These are phyloP conservation scores for Pangasianodon hypophthalmus DNA, from an alignment of 2,113 vertebrate genomes.

Conservation along the genomic window DNA sequence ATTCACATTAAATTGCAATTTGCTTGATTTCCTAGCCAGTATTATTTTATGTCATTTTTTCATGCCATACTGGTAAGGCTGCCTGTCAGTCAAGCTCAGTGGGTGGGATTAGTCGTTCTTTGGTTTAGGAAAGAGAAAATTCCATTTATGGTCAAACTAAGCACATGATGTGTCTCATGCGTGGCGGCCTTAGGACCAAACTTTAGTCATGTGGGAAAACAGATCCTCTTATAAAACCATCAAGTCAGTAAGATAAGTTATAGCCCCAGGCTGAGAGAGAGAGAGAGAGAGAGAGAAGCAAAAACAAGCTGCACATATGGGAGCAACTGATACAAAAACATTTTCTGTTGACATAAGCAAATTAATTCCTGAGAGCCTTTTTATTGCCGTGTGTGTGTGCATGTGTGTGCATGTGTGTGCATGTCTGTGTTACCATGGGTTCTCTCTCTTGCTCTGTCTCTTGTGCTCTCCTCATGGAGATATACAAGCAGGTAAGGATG, in stretches of 20 bases:
- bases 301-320: background rate
- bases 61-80: no score
- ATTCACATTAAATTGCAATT: background rate
- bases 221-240: background rate
- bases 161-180: background rate
- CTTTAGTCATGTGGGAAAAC: background rate
- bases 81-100: background rate
- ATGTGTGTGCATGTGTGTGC: background rate
- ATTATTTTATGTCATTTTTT: background rate
- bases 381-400: background rate
- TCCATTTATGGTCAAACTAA: background rate
- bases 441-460: background rate
- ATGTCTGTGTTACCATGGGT: slow-evolving; percentile 6
- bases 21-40: background rate
- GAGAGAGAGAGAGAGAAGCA: background rate
- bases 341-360: background rate
- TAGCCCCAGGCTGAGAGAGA: background rate
- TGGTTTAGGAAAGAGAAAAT: background rate
- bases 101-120: background rate
- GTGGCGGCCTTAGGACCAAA: no score
- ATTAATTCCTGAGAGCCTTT: background rate
- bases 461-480: slow-evolving; percentile 10
- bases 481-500: slow-evolving; percentile 25
- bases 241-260: background rate
- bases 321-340: background rate